Conservation (phyloP, 1,140 invertebrate species). For the Centruroides vittatus region DNA sequence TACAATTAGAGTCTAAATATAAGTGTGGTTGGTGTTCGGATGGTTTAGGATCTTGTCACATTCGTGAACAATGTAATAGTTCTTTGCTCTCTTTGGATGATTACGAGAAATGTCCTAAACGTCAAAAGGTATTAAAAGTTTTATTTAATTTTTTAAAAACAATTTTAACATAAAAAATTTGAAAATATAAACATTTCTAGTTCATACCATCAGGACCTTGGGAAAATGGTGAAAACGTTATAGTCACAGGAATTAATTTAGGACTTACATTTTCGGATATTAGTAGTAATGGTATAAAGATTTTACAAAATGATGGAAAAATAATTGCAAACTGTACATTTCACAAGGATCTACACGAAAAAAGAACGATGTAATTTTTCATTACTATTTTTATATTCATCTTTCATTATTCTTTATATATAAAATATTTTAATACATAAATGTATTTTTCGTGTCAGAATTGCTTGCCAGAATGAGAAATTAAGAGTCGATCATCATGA, state of each 20-base stretch:
- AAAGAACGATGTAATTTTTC: constrained; percentile 37
- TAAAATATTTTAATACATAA: neutral
- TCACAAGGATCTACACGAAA: constrained; percentile 67
- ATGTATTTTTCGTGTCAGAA: constrained; percentile 24
- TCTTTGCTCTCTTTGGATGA: constrained; percentile 56
- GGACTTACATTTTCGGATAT: constrained; percentile 89
- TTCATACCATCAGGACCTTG: constrained; percentile 40
- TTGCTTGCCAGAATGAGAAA: constrained; percentile 80
- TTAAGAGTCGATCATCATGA: constrained; percentile 24
- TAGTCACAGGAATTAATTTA: constrained; percentile 86
- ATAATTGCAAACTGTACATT: constrained; percentile 18
- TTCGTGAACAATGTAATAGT: constrained; percentile 65
- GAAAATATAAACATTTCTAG: constrained; percentile 27
- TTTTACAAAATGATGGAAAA: constrained; percentile 35
- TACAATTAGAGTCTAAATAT: constrained; percentile 77
- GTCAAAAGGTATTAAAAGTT: constrained; percentile 37
- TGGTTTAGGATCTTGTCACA: constrained; percentile 65
- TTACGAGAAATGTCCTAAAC: constrained; percentile 83
- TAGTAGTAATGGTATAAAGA: constrained; percentile 54
- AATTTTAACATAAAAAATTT: no score
- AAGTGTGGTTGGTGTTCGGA: constrained; percentile 83
- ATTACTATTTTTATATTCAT: neutral
- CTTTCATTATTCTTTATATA: neutral
- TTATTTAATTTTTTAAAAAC: no score
- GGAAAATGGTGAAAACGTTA: constrained; percentile 82